phyloP scores from a whole-genome alignment of 2,113 vertebrate genomes.

The Alectura lathami region DNA sequence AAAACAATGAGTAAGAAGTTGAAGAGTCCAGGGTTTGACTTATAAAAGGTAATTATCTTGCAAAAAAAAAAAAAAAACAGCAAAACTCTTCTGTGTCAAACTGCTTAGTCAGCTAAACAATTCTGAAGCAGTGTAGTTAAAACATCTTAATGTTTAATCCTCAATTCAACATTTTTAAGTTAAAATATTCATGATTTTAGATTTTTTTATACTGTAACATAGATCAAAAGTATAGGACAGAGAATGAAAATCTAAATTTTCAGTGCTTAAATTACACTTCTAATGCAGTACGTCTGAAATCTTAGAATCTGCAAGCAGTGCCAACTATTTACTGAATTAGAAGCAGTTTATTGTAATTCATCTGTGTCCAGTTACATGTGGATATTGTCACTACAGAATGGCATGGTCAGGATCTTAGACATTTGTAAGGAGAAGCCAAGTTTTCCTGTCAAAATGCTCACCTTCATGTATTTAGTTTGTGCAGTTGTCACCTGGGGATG shows the following conservation, averaged over 20 bases:
- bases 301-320: background rate
- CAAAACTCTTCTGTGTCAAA: background rate
- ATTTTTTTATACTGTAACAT: background rate
- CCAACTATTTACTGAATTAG: background rate
- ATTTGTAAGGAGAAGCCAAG: background rate
- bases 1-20: background rate
- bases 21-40: background rate
- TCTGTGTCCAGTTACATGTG: background rate
- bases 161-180: background rate
- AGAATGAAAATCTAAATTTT: background rate
- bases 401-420: background rate
- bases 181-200: background rate
- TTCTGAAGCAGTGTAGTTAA: background rate
- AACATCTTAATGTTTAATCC: background rate
- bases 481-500: background rate
- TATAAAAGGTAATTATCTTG: background rate
- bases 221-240: background rate
- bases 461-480: background rate
- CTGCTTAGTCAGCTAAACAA: background rate
- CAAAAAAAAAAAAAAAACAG: background rate
- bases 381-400: background rate
- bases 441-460: background rate
- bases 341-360: background rate
- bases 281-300: background rate
- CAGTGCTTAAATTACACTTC: background rate